Conservation (phyloP, 2,888 invertebrate species). For the Drosophila dives region DNA sequence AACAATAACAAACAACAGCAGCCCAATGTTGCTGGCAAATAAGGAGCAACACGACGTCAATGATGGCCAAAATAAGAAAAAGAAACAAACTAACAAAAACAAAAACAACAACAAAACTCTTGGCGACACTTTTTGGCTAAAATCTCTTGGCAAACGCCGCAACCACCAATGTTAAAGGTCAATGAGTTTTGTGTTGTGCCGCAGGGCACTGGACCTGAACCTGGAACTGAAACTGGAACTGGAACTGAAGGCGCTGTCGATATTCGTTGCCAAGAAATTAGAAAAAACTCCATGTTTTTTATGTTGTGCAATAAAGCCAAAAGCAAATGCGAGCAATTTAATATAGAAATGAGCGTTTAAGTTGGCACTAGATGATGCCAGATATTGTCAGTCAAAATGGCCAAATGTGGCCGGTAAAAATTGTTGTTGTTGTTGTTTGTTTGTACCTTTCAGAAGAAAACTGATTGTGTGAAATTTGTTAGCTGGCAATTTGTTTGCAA, state of each 20-base stretch:
- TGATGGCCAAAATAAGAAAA: conserved; percentile 49
- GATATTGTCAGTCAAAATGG: conserved; percentile 14
- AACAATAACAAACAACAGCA: conserved; percentile 25
- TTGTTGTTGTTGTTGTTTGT: background rate
- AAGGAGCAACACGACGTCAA: conserved; percentile 77
- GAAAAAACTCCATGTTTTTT: conserved; percentile 25
- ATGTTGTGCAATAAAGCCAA: conserved; percentile 53
- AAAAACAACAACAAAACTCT: conserved; percentile 23
- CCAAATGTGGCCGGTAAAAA: conserved; percentile 23
- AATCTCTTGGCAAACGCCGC: conserved; percentile 47
- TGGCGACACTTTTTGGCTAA: conserved; percentile 72
- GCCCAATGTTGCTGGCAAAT: conserved; percentile 67
- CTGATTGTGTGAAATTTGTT: conserved; percentile 58
- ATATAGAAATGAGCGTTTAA: conserved; percentile 25
- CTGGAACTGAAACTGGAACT: conserved; percentile 75
- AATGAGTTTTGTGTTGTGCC: conserved; percentile 63
- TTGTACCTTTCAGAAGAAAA: background rate
- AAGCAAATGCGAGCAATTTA: conserved; percentile 48
- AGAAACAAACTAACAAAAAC: background rate
- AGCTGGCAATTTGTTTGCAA: conserved; percentile 47
- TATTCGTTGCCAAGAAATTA: conserved; percentile 43
- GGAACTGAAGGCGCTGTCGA: conserved; percentile 51
- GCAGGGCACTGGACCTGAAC: conserved; percentile 76
- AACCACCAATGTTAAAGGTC: conserved; percentile 69
- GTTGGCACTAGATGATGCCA: conserved; percentile 5